A percentile compares a stretch with the other conserved stretches of the same genome.
phyloP scores from a whole-genome alignment of 2,113 vertebrate genomes.

The Notarius lentiginosus region DNA sequence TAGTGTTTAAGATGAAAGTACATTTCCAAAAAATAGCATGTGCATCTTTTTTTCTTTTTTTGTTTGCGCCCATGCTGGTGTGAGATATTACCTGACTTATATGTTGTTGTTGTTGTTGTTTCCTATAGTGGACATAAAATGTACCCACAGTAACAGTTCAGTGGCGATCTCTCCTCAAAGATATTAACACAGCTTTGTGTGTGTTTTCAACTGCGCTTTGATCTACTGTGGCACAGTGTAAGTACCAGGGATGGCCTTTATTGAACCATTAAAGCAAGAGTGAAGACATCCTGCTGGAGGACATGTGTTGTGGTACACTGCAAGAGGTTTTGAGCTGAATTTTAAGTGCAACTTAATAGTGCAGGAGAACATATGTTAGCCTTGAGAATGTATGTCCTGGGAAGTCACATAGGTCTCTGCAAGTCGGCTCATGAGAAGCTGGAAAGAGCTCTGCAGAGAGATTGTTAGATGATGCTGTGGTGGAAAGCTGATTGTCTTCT shows the following conservation, averaged over 20 bases:
- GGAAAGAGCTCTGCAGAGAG: neutral
- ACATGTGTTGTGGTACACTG: neutral
- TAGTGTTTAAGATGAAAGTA: constrained; percentile 10
- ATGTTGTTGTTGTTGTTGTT: neutral
- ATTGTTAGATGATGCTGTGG: neutral
- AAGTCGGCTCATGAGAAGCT: neutral
- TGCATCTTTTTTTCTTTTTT: neutral
- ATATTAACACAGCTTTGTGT: neutral
- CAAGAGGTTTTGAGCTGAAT: neutral
- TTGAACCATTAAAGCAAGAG: neutral
- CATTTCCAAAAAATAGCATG: neutral
- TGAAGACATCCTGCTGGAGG: neutral
- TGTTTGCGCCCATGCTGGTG: neutral
- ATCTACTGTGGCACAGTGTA: neutral
- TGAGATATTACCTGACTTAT: neutral
- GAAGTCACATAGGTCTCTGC: neutral
- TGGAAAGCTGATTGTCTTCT: neutral
- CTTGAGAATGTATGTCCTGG: neutral
- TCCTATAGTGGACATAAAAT: neutral
- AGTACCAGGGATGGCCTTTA: neutral
- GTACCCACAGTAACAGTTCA: neutral
- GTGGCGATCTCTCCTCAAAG: neutral
- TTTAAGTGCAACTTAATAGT: neutral
- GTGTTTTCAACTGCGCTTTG: neutral
- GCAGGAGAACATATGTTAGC: neutral